phyloP scores from a whole-genome alignment of 2,797 vertebrate species.

The Tenualosa ilisha region DNA sequence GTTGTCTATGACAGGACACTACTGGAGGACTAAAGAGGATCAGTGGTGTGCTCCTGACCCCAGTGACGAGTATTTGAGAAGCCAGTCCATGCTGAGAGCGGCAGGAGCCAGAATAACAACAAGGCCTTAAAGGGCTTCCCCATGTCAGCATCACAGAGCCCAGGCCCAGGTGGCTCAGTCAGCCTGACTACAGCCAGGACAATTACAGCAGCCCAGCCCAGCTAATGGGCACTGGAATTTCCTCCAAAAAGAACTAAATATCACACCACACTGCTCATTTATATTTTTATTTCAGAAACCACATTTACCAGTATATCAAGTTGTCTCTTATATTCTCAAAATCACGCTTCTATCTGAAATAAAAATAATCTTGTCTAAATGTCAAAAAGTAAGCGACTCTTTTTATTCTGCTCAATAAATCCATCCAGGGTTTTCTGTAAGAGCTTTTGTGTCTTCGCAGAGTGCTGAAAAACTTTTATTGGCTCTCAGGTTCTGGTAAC shows the following conservation, averaged over 20 bases:
- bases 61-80: slow-evolving; percentile 42
- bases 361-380: not conserved
- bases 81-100: slow-evolving; percentile 57
- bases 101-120: slow-evolving; percentile 63
- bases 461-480: slow-evolving; percentile 39
- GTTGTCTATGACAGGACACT: not conserved
- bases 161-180: not conserved
- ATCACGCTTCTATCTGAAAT: not conserved
- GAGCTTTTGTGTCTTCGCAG: slow-evolving; percentile 28
- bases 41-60: slow-evolving; percentile 28
- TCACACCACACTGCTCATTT: not conserved
- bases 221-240: not conserved
- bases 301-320: not conserved
- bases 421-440: not conserved
- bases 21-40: slow-evolving; percentile 7
- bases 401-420: slow-evolving; percentile 27
- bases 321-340: not conserved
- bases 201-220: not conserved
- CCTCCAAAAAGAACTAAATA: not conserved
- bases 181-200: not conserved
- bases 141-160: slow-evolving; percentile 32
- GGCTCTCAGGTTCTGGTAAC: slow-evolving; percentile 35
- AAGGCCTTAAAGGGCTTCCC: slow-evolving; percentile 37
- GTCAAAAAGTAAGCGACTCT: not conserved
- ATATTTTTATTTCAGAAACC: not conserved